Evolutionary conservation across 2,113 vertebrate genomes (phyloP).

Genomic region (Irena cyanogastra): DNA sequence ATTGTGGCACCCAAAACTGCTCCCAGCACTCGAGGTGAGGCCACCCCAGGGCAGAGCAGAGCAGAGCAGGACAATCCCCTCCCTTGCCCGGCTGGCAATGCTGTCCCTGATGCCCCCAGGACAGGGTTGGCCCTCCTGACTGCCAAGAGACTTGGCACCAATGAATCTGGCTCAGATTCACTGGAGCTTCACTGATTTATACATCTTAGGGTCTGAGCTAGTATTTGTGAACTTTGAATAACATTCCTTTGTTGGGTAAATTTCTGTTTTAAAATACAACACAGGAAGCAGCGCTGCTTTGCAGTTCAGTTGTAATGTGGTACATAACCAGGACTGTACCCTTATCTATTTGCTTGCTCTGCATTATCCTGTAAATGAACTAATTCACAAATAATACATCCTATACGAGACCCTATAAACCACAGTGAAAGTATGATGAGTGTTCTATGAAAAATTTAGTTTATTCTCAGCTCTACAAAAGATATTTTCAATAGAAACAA

Average conservation of each 20-base stretch:
- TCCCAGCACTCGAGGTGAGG: fast-evolving
- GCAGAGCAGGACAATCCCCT: background rate
- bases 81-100: fast-evolving
- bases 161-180: fast-evolving
- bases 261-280: background rate
- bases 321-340: background rate
- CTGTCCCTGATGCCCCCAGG: background rate
- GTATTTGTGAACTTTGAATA: background rate
- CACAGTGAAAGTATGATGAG: background rate
- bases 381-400: background rate
- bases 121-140: background rate
- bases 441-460: background rate
- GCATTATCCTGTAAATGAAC: background rate
- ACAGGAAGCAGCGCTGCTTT: background rate
- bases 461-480: background rate
- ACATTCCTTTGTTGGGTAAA: background rate
- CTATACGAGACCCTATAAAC: background rate
- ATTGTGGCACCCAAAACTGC: background rate
- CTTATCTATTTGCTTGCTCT: background rate
- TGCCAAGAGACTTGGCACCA: background rate
- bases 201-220: background rate
- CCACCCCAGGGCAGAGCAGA: background rate
- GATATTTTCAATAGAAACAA: background rate
- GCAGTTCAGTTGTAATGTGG: background rate
- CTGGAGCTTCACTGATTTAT: background rate